Evolutionary conservation across 1,140 invertebrate genomes (phyloP), one percentile per base, ranked within the genome.

Genomic region (Popillia japonica): DNA sequence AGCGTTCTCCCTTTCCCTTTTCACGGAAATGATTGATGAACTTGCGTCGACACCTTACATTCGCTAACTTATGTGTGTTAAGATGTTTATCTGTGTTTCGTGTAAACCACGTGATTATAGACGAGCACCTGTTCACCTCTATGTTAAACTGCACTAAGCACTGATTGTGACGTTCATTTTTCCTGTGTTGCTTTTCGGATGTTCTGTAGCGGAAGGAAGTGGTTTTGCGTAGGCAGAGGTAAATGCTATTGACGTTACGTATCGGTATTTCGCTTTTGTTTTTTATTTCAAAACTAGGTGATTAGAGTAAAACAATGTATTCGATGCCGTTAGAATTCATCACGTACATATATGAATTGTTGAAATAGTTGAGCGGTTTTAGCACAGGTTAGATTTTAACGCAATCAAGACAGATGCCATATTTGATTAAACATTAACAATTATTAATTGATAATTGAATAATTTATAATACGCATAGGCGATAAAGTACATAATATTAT

Each of bases 51-150:
- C 61, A 3, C 61, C 22, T 27, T 22, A 68, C 61, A 68, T 20
- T 20, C 22, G 61, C 61, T 68, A 55, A 68, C 61, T 68, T 68
- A 68, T 27, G 8, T 23, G 61, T 68, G 61, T 68, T 68, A 27
- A 68, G 27, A 68, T 68, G 44, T 48, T 48, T 48, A 2, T 34
- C 2, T 48, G 61, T 68, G 61, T 68, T 68, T 27, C 22, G 27
- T 68, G 61, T 68, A 68, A 68, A 68, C 61, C 61, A 68, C 61
- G 61, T 68, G 61, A 68, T 68, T 68, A 68, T 68, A 68, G 22
- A 68, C 20, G 59, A 68, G 61, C 61, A 68, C 61, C 61, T 68
- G 61, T 68, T 68, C 22, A 27, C 22, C 22, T 68, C 22, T 68
- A 27, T 68, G 27, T 68, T 68, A 10, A 20, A 68, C 22, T 68